phyloP scores from a whole-genome alignment of 2,888 invertebrate species.

The Apamea sordens region DNA sequence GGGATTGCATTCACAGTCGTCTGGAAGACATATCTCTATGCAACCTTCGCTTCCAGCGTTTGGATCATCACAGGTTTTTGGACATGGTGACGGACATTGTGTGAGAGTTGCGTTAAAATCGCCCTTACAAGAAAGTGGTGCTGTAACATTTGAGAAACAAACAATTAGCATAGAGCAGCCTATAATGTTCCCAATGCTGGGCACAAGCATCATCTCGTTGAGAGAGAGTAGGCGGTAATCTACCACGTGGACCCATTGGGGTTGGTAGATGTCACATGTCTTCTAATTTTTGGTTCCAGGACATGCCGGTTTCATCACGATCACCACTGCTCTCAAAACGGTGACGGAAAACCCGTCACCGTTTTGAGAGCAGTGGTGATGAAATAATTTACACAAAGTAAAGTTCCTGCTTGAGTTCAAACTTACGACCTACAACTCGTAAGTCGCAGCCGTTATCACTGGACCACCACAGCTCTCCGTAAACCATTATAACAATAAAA shows the following conservation, averaged over 20 bases:
- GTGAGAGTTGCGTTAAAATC: slow-evolving; percentile 37
- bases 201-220: neutral
- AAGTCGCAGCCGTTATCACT: neutral
- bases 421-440: neutral
- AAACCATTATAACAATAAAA: neutral
- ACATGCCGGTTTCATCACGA: neutral
- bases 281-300: neutral
- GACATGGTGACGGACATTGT: slow-evolving; percentile 66
- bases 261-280: neutral
- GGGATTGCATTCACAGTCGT: slow-evolving; percentile 68
- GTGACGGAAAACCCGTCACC: too few relatives aligned
- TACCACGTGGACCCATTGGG: neutral
- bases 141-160: slow-evolving; percentile 8
- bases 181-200: neutral
- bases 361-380: neutral
- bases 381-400: neutral
- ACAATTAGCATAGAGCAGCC: neutral
- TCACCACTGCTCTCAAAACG: too few relatives aligned
- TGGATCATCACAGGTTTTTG: slow-evolving; percentile 63
- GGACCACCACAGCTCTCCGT: neutral
- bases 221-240: neutral
- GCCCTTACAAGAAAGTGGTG: slow-evolving; percentile 18
- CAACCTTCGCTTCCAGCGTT: slow-evolving; percentile 43
- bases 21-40: slow-evolving; percentile 44
- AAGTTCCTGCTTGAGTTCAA: neutral